Evolutionary conservation across 2,797 vertebrate species (phyloP).

Genomic region (Phoxinus dragarum): DNA sequence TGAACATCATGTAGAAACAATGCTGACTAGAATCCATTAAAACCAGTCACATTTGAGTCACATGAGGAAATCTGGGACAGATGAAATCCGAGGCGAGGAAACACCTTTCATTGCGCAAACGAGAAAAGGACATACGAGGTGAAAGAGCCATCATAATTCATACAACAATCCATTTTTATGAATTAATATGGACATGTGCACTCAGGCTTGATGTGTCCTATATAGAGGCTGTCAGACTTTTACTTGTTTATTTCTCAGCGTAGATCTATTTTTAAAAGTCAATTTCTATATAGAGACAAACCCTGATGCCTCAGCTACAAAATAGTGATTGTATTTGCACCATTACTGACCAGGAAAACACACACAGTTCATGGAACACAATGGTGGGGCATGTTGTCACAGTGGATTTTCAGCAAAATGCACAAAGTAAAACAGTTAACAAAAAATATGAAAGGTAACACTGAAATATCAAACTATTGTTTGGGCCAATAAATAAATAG

Average conservation of each 20-base stretch:
- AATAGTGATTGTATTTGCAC: neutral
- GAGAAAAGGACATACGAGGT: neutral
- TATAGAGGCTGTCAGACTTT: neutral
- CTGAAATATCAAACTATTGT: neutral
- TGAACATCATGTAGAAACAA: neutral
- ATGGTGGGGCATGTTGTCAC: neutral
- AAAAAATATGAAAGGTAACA: neutral
- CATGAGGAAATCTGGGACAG: constrained; percentile 1
- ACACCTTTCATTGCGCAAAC: neutral
- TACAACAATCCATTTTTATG: neutral
- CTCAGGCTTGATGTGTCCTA: constrained; percentile 7
- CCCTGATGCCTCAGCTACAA: neutral
- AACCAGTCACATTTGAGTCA: constrained; percentile 11
- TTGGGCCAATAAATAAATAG: neutral
- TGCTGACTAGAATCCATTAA: constrained; percentile 5
- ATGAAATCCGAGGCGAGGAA: neutral
- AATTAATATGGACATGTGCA: constrained; percentile 19
- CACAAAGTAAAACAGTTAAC: neutral
- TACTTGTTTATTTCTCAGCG: neutral
- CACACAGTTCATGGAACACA: too few species aligned
- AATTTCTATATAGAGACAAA: neutral
- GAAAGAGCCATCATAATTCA: neutral
- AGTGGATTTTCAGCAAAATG: neutral
- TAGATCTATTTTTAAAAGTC: neutral
- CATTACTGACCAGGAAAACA: neutral